Base-by-base conservation (phyloP, 2,113 vertebrate species). In the Pheucticus melanocephalus region DNA sequence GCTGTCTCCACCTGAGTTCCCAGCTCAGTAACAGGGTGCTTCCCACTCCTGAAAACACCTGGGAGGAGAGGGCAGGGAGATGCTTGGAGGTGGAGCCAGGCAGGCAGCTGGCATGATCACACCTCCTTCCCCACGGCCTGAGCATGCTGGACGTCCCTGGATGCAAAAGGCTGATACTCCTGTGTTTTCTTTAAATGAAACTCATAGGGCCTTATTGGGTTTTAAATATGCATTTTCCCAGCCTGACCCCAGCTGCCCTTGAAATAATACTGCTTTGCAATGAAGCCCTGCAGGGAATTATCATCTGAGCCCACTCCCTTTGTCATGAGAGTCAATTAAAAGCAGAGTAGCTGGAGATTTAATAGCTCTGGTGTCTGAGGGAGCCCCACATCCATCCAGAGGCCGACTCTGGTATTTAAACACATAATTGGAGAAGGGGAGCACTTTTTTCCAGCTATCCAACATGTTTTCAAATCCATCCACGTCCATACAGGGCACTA, bases 311-410 rank as follows among this genome's bases (percentile, higher is more conserved):
- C 88, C 21, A 2, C 70, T 77, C 59, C 44, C 88, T 96, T 92
- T 96, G 96, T 96, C 90, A 78, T 64, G 47, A 37, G 72, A 95
- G 94, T 96, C 90, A 91, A 94, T 96, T 96, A 94, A 93, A 95
- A 89, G 80, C 86, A 90, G 54, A 54, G 76, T 82, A 85, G 91
- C 71, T 47, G 54, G 85, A 91, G 87, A 94, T 88, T 96, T 94
- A 92, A 87, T 86, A 91, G 76, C 85, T 95, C 70, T 35, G 18
- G 66, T 85, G 88, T 86, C 90, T 65, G 73, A 86, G 77, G 76
- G 82, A 77, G 50, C 45, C 35, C 44, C 69, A 75, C 70, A 53
- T 72, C 56, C 78, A 85, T 17, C 45, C 85, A 86, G 57, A 87
- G 78, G 33, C 84, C 2, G 17, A 33, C 66, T 84, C 23, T 59